Percentiles rank a stretch among this genome's conserved stretches.
Conservation (phyloP, 2,888 invertebrate genomes). For the Stenurella melanura region DNA sequence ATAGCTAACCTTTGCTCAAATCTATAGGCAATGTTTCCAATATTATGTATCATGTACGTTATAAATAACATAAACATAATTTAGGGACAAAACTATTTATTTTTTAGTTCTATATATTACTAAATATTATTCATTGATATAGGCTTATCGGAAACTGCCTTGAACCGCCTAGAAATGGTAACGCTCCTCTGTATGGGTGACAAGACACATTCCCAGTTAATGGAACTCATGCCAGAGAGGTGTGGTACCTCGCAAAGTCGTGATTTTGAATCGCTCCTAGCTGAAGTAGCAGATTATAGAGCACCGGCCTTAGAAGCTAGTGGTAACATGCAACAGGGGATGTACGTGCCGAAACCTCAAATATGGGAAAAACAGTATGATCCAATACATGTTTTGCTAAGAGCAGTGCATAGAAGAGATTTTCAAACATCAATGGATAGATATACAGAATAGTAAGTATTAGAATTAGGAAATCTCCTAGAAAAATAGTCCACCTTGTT, state of each 20-base stretch:
- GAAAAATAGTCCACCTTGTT: too few species aligned
- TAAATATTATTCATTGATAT: conserved; percentile 38
- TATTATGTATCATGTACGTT: too few species aligned
- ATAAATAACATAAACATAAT: too few species aligned
- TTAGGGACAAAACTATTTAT: too few species aligned
- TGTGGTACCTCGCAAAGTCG: conserved; percentile 93
- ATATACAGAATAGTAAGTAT: conserved; percentile 88
- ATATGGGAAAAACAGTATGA: conserved; percentile 95
- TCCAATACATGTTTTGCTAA: conserved; percentile 92
- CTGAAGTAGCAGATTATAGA: conserved; percentile 79
- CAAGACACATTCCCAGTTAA: conserved; percentile 95
- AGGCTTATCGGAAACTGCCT: conserved; percentile 79
- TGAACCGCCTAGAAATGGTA: conserved; percentile 91
- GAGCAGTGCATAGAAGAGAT: conserved; percentile 94
- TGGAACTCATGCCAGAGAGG: conserved; percentile 96
- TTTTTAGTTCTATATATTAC: too few species aligned
- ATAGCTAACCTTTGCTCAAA: too few species aligned
- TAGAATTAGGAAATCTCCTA: neutral
- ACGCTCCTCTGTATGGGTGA: conserved; percentile 94
- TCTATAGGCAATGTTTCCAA: too few species aligned
- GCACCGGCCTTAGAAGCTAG: conserved; percentile 91
- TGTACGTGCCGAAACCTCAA: conserved; percentile 88
- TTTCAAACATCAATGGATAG: conserved; percentile 96
- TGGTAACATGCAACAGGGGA: conserved; percentile 85
- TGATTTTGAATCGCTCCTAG: conserved; percentile 90